Conservation (phyloP, 2,888 invertebrate species). For the Theretra japonica region DNA sequence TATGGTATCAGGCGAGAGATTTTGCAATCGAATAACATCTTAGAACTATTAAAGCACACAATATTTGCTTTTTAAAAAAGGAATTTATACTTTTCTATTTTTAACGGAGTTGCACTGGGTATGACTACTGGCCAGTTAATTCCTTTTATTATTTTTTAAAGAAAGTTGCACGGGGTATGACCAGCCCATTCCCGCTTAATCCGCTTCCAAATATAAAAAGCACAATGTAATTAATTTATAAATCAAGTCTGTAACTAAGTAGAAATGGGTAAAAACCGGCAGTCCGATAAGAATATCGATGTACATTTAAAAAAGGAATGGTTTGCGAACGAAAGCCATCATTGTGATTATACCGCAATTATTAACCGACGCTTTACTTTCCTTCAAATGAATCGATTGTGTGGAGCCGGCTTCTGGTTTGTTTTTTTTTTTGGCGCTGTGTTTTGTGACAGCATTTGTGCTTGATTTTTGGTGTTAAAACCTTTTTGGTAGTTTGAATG, state of each 20-base stretch:
- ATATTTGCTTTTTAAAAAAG: too few species aligned
- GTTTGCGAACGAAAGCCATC: constrained; percentile 47
- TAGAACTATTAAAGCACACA: too few species aligned
- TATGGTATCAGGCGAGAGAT: too few species aligned
- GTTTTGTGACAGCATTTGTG: too few species aligned
- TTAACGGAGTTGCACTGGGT: too few species aligned
- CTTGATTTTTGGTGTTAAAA: too few species aligned
- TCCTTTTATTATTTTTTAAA: too few species aligned
- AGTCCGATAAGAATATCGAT: constrained; percentile 40
- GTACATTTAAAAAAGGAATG: constrained; percentile 45
- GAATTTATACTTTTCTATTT: too few species aligned
- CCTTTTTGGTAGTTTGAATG: too few species aligned
- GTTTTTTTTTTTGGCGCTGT: not conserved
- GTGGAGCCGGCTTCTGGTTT: constrained; percentile 35
- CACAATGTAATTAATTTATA: not conserved
- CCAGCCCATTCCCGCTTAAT: not conserved
- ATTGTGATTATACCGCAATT: constrained; percentile 57
- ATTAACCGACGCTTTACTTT: constrained; percentile 71
- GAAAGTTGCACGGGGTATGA: too few species aligned
- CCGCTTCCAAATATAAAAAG: not conserved
- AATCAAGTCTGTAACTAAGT: not conserved
- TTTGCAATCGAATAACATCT: too few species aligned
- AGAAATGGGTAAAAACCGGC: constrained; percentile 5
- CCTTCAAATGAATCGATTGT: constrained; percentile 43
- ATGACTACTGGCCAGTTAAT: too few species aligned